Percentiles rank a stretch among this genome's conserved stretches.
Evolutionary conservation across 2,888 invertebrate species (phyloP).

Genomic region (Andricus curvator): DNA sequence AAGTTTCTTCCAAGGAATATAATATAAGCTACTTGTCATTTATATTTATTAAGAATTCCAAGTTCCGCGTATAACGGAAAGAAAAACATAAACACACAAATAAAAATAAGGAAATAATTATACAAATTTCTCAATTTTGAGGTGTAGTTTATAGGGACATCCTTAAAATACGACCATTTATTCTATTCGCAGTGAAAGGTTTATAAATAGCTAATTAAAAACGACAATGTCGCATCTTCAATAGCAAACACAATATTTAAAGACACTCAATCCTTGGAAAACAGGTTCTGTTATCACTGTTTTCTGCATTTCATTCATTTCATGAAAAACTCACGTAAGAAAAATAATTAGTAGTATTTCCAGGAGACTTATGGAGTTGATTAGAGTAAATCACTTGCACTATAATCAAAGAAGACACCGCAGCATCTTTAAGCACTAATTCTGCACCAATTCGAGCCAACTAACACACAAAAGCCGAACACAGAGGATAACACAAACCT

Average conservation of each 20-base stretch:
- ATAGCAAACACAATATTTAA: not conserved
- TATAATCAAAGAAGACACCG: not conserved
- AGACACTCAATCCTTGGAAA: not conserved
- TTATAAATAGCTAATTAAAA: not conserved
- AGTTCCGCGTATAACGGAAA: too few relatives aligned
- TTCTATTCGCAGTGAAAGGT: not conserved
- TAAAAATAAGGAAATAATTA: too few relatives aligned
- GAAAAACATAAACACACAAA: too few relatives aligned
- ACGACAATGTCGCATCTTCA: not conserved
- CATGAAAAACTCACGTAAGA: slow-evolving; percentile 22
- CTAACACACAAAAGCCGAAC: slow-evolving; percentile 2
- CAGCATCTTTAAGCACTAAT: slow-evolving; percentile 13
- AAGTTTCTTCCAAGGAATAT: too few relatives aligned
- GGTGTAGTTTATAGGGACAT: too few relatives aligned
- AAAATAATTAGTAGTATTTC: slow-evolving; percentile 22
- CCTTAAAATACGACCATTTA: not conserved
- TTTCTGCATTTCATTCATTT: not conserved
- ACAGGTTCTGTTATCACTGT: not conserved
- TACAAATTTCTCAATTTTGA: too few relatives aligned
- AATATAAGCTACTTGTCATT: too few relatives aligned
- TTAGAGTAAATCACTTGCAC: slow-evolving; percentile 29
- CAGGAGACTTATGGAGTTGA: not conserved
- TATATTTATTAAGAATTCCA: too few relatives aligned
- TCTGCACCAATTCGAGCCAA: slow-evolving; percentile 19
- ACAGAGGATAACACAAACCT: slow-evolving; percentile 28